Conservation (phyloP, 2,797 vertebrate species). For the Sebastes oblongus region DNA sequence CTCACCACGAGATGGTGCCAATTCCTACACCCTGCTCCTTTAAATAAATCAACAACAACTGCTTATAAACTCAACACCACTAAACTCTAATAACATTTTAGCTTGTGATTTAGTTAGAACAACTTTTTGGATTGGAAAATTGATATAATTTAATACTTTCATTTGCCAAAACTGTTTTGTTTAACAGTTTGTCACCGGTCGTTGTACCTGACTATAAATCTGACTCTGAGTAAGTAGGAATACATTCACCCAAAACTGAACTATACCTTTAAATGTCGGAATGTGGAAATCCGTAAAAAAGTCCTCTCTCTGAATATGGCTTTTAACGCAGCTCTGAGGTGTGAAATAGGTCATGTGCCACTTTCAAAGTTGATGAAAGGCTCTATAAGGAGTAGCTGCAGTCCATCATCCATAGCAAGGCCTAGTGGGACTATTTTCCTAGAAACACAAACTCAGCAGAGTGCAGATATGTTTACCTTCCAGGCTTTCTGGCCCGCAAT, state of each 20-base stretch:
- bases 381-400: slow-evolving; percentile 13
- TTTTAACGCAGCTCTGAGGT: slow-evolving; percentile 26
- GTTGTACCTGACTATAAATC: background rate
- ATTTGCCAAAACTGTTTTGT: background rate
- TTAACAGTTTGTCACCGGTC: background rate
- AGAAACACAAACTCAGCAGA: slow-evolving; percentile 60
- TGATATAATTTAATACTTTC: background rate
- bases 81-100: background rate
- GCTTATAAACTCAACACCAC: background rate
- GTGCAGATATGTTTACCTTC: slow-evolving; percentile 70
- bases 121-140: background rate
- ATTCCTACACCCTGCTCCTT: background rate
- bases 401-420: slow-evolving; percentile 45
- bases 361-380: slow-evolving; percentile 37
- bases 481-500: slow-evolving; percentile 59
- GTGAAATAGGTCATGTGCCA: slow-evolving; percentile 48
- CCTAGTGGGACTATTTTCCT: slow-evolving; percentile 52
- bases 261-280: slow-evolving; percentile 1
- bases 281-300: background rate
- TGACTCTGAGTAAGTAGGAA: background rate
- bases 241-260: background rate
- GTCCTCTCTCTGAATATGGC: background rate
- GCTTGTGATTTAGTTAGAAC: background rate
- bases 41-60: background rate
- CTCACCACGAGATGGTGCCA: background rate